Evolutionary conservation across 2,888 invertebrate genomes (phyloP).

Genomic region (Andrena fulva): DNA sequence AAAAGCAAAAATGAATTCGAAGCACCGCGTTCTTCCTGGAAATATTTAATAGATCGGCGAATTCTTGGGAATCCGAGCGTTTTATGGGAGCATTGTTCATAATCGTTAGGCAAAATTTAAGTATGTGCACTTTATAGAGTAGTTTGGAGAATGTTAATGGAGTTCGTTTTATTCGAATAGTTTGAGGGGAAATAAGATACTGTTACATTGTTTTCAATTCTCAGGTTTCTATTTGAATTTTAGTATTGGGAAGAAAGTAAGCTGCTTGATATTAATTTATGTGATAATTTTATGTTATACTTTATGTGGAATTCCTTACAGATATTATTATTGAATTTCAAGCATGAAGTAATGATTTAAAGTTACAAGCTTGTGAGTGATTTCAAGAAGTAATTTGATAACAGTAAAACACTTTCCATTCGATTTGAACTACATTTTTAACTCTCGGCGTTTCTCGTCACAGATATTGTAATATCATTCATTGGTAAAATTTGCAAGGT

Average conservation of each 20-base stretch:
- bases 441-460: slow-evolving; percentile 32
- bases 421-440: slow-evolving; percentile 9
- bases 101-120: background rate
- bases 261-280: too few relatives aligned
- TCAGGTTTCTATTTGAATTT: background rate
- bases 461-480: slow-evolving; percentile 8
- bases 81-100: background rate
- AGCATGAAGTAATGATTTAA: too few relatives aligned
- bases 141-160: background rate
- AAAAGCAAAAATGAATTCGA: background rate
- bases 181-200: too few relatives aligned
- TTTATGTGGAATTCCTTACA: too few relatives aligned
- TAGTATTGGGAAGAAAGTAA: background rate
- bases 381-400: too few relatives aligned
- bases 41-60: slow-evolving; percentile 33
- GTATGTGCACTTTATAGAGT: background rate
- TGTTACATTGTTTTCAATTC: too few relatives aligned
- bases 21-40: background rate
- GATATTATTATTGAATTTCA: too few relatives aligned
- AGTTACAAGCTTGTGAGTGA: background rate
- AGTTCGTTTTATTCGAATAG: background rate
- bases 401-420: background rate
- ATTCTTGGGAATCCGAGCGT: slow-evolving; percentile 3
- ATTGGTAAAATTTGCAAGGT: background rate
- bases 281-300: too few relatives aligned